Evolutionary conservation across 1,140 invertebrate species (phyloP).

Genomic region (Drosophila watanabei): DNA sequence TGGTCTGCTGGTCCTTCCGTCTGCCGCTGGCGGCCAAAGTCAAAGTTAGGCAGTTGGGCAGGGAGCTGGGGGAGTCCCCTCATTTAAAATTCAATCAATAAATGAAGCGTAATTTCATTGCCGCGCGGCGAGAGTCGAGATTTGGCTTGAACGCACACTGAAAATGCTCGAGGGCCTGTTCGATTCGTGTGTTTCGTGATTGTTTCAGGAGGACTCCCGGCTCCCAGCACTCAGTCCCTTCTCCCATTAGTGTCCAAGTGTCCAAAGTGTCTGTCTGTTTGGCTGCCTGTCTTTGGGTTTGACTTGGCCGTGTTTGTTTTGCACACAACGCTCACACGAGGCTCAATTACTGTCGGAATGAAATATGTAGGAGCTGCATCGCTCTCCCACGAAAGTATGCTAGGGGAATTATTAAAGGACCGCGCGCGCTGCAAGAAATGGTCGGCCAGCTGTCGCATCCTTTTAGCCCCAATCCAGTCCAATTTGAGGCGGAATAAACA

Average conservation of each 20-base stretch:
- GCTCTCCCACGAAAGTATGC: constrained; percentile 50
- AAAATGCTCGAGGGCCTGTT: constrained; percentile 54
- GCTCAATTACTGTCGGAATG: constrained; percentile 48
- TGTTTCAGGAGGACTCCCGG: constrained; percentile 21
- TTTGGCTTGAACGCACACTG: constrained; percentile 43
- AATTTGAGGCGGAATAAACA: constrained; percentile 53
- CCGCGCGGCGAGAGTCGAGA: constrained; percentile 51
- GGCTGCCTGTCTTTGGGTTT: constrained; percentile 32
- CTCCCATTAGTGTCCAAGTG: constrained; percentile 18
- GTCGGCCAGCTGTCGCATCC: constrained; percentile 36
- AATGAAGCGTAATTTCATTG: constrained; percentile 75
- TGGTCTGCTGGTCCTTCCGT: constrained; percentile 12
- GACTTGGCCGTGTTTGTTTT: constrained; percentile 24
- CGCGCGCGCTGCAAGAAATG: constrained; percentile 34
- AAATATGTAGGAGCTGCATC: constrained; percentile 44
- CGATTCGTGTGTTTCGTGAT: constrained; percentile 23
- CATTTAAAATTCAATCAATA: constrained; percentile 82
- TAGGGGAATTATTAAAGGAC: constrained; percentile 57
- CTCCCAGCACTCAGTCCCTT: background rate
- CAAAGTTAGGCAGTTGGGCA: constrained; percentile 3
- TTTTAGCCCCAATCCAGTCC: constrained; percentile 35
- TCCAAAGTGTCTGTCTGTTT: constrained; percentile 49
- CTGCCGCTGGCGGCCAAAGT: constrained; percentile 29
- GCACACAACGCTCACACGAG: constrained; percentile 33
- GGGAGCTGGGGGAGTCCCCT: constrained; percentile 23